Base-by-base conservation (phyloP, 2,888 invertebrate genomes). In the Octonoba sinensis region DNA sequence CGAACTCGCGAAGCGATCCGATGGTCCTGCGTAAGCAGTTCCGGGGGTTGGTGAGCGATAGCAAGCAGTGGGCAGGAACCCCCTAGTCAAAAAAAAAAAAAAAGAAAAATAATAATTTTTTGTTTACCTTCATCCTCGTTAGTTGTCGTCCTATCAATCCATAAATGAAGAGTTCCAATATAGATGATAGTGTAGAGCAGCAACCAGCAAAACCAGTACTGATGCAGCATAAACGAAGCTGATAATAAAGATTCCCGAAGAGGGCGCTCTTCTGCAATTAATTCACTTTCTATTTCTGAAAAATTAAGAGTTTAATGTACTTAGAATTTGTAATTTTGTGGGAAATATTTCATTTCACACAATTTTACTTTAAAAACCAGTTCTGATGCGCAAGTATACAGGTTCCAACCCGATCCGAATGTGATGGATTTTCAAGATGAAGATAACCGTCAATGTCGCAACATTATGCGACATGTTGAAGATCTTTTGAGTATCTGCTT, bases 191-290 rank as follows among this genome's bases (percentile, higher is more conserved):
- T 85, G 67, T 85, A 85, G 3, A 85, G 81, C 12, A 85, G 82
- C 6, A 85, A 56, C 85, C 85, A 85, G 20, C 83, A 84, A 66
- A 85, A 85, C 85, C 85, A 85, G 67, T 83, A 84, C 76, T 85
- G 84, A 56, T 85, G 85, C 16, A 85, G 60, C 36, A 83, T 36
- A 44, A 72, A 85, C 1, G 85, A 83, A 2, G 74, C 46, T 0
- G 85, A 85, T 4, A 70, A 44, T 18, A 85, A 64, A 2, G 85
- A 84, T 15, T 75, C 44, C 6, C 73, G 62, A 0, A 85, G 70
- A 1, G 85, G 85, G 4, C 73, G 65, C 20, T 49, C 54, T 27
- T 46, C 22, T 20, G 4, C 16, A 27, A 65, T 16, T 15, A 3
- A 18, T n/a, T 51, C 51, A 11, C 2, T 1, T 12, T 51, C 51